Evolutionary conservation across 2,113 vertebrate species (phyloP).

Genomic region (Pleuronectes platessa): DNA sequence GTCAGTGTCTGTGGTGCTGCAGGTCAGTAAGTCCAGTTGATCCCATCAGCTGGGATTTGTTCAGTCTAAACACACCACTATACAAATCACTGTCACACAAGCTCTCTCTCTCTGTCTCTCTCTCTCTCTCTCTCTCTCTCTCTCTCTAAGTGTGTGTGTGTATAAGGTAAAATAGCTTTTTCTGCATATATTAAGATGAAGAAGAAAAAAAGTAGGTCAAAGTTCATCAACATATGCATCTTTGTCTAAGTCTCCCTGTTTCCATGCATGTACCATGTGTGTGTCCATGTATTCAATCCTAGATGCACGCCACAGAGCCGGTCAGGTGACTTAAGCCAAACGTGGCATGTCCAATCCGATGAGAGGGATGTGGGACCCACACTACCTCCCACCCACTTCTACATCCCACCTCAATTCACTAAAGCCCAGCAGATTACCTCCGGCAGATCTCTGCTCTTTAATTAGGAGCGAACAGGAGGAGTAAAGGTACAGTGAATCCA

Average conservation of each 20-base stretch:
- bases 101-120: background rate
- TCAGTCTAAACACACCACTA: constrained; percentile 35
- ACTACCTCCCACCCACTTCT: constrained; percentile 23
- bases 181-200: background rate
- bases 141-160: background rate
- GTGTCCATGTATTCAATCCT: background rate
- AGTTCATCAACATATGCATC: constrained; percentile 5
- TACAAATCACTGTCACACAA: constrained; percentile 44
- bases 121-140: background rate
- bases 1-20: constrained; percentile 52
- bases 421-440: constrained; percentile 68
- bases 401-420: constrained; percentile 58
- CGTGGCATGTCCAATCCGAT: constrained; percentile 47
- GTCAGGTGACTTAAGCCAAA: constrained; percentile 57
- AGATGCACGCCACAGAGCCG: constrained; percentile 13
- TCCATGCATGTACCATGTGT: background rate
- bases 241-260: background rate
- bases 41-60: constrained; percentile 68
- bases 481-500: constrained; percentile 28
- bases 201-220: background rate
- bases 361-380: constrained; percentile 52
- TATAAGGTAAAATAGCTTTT: background rate
- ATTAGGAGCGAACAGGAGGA: constrained; percentile 56
- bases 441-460: constrained; percentile 58
- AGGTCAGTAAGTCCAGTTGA: constrained; percentile 61